phyloP scores from a whole-genome alignment of 2,113 vertebrate genomes.

The Gracilinanus agilis region DNA sequence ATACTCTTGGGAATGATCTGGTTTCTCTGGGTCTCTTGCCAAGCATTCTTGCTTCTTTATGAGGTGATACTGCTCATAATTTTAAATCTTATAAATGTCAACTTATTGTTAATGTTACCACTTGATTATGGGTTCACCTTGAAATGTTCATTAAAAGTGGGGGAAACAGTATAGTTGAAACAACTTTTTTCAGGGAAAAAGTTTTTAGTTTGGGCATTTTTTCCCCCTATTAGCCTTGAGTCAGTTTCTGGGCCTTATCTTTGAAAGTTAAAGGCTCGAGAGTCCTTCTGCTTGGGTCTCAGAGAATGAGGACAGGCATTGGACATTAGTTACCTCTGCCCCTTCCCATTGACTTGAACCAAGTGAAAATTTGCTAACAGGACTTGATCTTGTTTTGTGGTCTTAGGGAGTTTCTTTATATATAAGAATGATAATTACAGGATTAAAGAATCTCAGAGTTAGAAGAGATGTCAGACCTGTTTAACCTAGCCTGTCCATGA shows the following conservation, averaged over 20 bases:
- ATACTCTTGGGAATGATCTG: background rate
- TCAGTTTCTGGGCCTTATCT: background rate
- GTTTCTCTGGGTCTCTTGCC: background rate
- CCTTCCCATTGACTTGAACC: background rate
- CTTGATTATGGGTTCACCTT: background rate
- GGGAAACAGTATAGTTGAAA: background rate
- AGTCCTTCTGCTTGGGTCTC: background rate
- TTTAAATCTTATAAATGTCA: background rate
- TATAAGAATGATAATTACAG: background rate
- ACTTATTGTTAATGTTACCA: background rate
- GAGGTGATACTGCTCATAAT: background rate
- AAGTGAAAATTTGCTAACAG: background rate
- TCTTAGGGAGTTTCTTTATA: background rate
- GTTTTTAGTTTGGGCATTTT: background rate
- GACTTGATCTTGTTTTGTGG: background rate
- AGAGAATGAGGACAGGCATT: background rate
- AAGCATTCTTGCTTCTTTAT: background rate
- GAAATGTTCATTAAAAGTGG: background rate
- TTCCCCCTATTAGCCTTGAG: background rate
- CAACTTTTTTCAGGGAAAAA: background rate
- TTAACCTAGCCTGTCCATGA: background rate
- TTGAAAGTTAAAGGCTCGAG: background rate
- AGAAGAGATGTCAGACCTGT: background rate
- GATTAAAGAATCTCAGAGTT: background rate
- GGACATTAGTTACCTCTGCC: background rate